Base-by-base conservation (phyloP, 2,797 vertebrate species). In the Nasua narica region DNA sequence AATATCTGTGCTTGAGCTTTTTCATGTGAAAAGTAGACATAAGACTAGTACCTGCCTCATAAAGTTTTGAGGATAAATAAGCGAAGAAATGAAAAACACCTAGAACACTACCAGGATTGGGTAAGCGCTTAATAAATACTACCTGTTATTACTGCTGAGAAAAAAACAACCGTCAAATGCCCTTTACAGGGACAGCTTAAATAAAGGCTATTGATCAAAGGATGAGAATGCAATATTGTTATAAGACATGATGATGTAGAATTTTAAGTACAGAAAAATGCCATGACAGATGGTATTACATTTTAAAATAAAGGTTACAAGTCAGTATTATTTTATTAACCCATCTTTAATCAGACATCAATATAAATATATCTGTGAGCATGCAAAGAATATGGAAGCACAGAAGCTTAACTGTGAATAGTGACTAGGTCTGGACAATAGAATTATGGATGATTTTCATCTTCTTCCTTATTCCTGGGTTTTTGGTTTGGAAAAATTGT, bases 271-370 rank as follows among this genome's bases (percentile, higher is more conserved):
- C 60, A 25, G 78, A 54, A 88, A 82, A 79, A 69, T 74, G 37
- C 43, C 85, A 87, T 32, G 15, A 72, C 46, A 35, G 46, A 74
- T 35, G 14, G 72, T n/a, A 89, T 25, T 86, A 82, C 18, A 7
- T 52, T 83, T 95, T 95, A 52, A 91, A 88, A 88, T 52, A 37
- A 91, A 65, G 13, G 67, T 86, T 67, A 60, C 32, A 67, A 93
- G 74, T 40, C 25, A 89, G 9, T 40, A 43, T 48, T 67, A 78
- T 40, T 77, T 95, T 79, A 56, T 82, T 62, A 67, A 12, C 5
- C 14, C 2, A 65, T 77, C 50, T 90, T 91, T 76, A 79, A 76
- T 87, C n/a, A 70, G 74, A 77, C 27, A 56, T 13, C 70, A 46
- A 40, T 54, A 25, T 29, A 92, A 87, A 78, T 81, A 84, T 18